phyloP scores from a whole-genome alignment of 2,113 vertebrate genomes.

The Vireo altiloquus region DNA sequence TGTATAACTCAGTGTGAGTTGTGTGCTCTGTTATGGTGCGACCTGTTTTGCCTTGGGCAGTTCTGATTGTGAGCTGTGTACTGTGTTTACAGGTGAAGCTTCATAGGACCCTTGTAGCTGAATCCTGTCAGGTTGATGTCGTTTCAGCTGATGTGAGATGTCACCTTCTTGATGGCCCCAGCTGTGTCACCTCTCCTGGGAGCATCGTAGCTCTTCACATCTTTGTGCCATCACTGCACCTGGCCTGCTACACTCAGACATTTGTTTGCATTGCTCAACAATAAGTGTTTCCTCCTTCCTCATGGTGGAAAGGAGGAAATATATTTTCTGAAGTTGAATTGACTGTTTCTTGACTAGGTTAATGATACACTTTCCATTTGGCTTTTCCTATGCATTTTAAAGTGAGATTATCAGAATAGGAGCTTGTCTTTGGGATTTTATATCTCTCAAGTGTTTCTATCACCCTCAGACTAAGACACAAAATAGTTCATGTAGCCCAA shows the following conservation, averaged over 20 bases:
- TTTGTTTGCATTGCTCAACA: neutral
- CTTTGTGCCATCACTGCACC: neutral
- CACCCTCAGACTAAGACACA: neutral
- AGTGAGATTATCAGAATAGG: neutral
- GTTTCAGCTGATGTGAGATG: neutral
- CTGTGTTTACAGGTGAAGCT: neutral
- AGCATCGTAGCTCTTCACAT: neutral
- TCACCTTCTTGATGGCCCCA: neutral
- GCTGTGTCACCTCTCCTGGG: neutral
- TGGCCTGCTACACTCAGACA: accelerated
- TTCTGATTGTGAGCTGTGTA: neutral
- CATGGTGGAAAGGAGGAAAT: neutral
- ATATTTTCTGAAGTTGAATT: neutral
- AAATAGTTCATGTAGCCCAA: neutral
- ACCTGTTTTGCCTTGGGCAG: neutral
- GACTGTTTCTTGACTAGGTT: neutral
- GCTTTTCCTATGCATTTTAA: neutral
- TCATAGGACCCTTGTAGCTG: neutral
- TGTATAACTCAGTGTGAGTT: neutral
- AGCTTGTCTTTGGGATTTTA: neutral
- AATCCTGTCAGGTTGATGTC: neutral
- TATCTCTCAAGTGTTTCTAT: neutral
- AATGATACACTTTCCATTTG: neutral
- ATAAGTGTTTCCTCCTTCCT: neutral
- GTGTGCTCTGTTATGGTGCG: neutral